Conservation (phyloP, 2,888 invertebrate genomes). For the Gisinianus flammeolus region DNA sequence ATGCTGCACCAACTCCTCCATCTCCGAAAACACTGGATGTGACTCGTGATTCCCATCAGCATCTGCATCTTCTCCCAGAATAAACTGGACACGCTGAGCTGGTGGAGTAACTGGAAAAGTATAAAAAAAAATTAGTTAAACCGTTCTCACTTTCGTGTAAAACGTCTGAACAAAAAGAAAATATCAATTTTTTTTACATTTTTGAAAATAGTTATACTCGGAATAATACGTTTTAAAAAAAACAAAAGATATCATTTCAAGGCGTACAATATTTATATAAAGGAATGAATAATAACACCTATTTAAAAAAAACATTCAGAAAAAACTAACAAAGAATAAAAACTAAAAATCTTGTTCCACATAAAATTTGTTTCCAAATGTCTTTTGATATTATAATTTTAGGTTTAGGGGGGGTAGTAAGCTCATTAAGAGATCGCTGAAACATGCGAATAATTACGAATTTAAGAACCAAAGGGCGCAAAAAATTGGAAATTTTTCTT, state of each 20-base stretch:
- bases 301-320: neutral
- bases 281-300: neutral
- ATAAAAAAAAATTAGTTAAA: neutral
- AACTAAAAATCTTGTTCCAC: neutral
- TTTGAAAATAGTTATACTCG: neutral
- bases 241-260: neutral
- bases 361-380: neutral
- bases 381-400: neutral
- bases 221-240: neutral
- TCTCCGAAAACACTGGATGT: slow-evolving; percentile 96
- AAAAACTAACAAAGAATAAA: neutral
- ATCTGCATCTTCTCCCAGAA: slow-evolving; percentile 91
- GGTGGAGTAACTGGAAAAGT: slow-evolving; percentile 79
- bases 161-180: neutral
- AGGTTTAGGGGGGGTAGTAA: neutral
- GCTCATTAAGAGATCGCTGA: neutral
- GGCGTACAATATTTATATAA: neutral
- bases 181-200: neutral
- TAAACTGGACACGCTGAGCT: slow-evolving; percentile 95
- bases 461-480: neutral
- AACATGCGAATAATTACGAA: neutral
- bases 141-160: neutral
- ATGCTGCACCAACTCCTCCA: slow-evolving; percentile 88
- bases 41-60: slow-evolving; percentile 76
- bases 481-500: neutral